These are phyloP conservation scores for Canis aureus DNA, from an alignment of 2,113 vertebrate genomes.

Conservation along the genomic window DNA sequence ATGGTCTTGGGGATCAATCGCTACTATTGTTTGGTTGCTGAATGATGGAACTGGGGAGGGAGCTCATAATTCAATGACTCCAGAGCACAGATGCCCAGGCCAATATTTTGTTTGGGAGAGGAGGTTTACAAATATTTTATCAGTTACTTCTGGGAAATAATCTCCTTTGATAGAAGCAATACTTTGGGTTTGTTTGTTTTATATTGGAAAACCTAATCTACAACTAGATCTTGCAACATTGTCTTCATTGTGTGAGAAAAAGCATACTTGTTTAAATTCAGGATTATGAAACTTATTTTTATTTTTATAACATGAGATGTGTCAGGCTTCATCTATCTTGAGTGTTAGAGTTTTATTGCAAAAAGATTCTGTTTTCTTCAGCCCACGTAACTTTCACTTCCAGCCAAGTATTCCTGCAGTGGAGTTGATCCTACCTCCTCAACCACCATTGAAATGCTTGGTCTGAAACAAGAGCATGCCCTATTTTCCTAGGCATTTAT, in stretches of 20 bases:
- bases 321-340: slow-evolving; percentile 78
- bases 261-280: slow-evolving; percentile 73
- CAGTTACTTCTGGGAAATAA: neutral
- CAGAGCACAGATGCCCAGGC: neutral
- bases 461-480: slow-evolving; percentile 24
- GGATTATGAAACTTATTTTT: slow-evolving; percentile 82
- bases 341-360: slow-evolving; percentile 67
- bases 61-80: neutral
- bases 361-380: slow-evolving; percentile 66
- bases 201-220: neutral
- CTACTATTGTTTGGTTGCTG: neutral
- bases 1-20: neutral
- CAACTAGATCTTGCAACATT: neutral
- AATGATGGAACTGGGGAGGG: neutral
- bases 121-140: neutral
- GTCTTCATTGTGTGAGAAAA: slow-evolving; percentile 52
- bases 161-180: neutral
- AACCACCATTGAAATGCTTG: slow-evolving; percentile 9
- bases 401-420: slow-evolving; percentile 59
- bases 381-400: slow-evolving; percentile 67
- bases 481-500: neutral
- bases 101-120: neutral
- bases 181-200: neutral
- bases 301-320: slow-evolving; percentile 80
- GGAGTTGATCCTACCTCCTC: neutral